Percentiles rank a stretch among this genome's conserved stretches.
phyloP scores from a whole-genome alignment of 2,888 invertebrate genomes.

The Horisme vitalbata region DNA sequence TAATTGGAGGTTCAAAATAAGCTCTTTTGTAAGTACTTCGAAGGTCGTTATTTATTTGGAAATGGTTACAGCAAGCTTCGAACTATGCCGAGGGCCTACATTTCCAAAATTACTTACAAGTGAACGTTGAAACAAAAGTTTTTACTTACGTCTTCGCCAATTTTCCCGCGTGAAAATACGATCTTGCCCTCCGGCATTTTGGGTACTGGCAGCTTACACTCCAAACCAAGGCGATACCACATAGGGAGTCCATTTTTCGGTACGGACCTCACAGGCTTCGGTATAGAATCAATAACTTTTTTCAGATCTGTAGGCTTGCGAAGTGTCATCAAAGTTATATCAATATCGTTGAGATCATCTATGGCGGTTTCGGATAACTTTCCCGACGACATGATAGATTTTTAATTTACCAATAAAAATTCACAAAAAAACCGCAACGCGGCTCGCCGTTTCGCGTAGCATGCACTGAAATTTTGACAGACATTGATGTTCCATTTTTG shows the following conservation, averaged over 20 bases:
- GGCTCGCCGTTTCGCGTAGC: slow-evolving; percentile 28
- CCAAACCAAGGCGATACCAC: slow-evolving; percentile 79
- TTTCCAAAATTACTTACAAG: too few relatives aligned
- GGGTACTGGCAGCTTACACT: slow-evolving; percentile 79
- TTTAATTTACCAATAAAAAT: slow-evolving; percentile 38
- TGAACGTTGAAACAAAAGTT: neutral
- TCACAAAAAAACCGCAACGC: slow-evolving; percentile 38
- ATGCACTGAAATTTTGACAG: slow-evolving; percentile 55
- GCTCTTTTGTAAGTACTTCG: too few relatives aligned
- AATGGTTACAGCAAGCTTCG: too few relatives aligned
- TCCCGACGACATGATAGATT: slow-evolving; percentile 44
- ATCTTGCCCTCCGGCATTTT: slow-evolving; percentile 77
- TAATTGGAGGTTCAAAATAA: too few relatives aligned
- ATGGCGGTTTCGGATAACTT: slow-evolving; percentile 41
- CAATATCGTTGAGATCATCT: slow-evolving; percentile 55
- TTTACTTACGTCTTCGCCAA: slow-evolving; percentile 75
- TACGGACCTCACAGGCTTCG: slow-evolving; percentile 69
- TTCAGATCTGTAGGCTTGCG: slow-evolving; percentile 73
- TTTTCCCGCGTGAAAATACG: slow-evolving; percentile 75
- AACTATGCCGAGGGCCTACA: too few relatives aligned
- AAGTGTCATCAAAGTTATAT: slow-evolving; percentile 65
- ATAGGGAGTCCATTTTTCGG: slow-evolving; percentile 77
- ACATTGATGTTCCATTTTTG: slow-evolving; percentile 44
- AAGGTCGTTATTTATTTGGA: too few relatives aligned
- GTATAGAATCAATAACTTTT: slow-evolving; percentile 73